phyloP scores from a whole-genome alignment of 1,140 invertebrate species.

The Pseudachorutes palmiensis region DNA sequence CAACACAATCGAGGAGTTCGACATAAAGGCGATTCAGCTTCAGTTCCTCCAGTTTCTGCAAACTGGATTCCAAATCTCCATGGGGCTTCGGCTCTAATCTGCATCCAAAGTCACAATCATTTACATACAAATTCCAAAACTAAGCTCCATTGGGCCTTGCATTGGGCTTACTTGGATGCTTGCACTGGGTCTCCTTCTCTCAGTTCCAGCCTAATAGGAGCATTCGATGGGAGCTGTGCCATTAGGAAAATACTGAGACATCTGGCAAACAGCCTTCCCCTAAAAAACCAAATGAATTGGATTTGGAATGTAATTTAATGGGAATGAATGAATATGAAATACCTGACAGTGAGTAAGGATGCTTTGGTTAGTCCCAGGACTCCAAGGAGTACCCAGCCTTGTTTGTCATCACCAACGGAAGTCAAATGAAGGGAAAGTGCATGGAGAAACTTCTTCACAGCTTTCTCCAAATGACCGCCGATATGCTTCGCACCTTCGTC shows the following conservation, averaged over 20 bases:
- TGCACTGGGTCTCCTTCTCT: conserved; percentile 13
- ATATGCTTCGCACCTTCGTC: conserved; percentile 40
- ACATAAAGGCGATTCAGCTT: conserved; percentile 29
- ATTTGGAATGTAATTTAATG: background rate
- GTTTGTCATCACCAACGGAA: conserved; percentile 51
- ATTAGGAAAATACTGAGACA: conserved; percentile 27
- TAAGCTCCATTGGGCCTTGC: too few relatives aligned
- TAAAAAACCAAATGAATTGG: conserved; percentile 6
- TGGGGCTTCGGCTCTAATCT: conserved; percentile 20
- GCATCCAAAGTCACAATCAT: too few relatives aligned
- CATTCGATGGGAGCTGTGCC: conserved; percentile 31
- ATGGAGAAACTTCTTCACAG: conserved; percentile 47
- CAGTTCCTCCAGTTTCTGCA: conserved; percentile 29
- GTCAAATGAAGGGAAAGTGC: conserved; percentile 47
- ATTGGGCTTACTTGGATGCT: background rate
- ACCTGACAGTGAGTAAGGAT: conserved; percentile 52
- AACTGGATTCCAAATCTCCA: conserved; percentile 15
- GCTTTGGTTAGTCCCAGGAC: conserved; percentile 56
- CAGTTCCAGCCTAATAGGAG: conserved; percentile 16
- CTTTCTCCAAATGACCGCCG: conserved; percentile 45
- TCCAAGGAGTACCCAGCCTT: conserved; percentile 53
- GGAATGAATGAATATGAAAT: conserved; percentile 15
- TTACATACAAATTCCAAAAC: too few relatives aligned
- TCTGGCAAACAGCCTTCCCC: conserved; percentile 32
- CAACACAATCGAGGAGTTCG: conserved; percentile 25